These are phyloP conservation scores for Dicaeum eximium DNA, from an alignment of 2,113 vertebrate genomes.

Conservation along the genomic window DNA sequence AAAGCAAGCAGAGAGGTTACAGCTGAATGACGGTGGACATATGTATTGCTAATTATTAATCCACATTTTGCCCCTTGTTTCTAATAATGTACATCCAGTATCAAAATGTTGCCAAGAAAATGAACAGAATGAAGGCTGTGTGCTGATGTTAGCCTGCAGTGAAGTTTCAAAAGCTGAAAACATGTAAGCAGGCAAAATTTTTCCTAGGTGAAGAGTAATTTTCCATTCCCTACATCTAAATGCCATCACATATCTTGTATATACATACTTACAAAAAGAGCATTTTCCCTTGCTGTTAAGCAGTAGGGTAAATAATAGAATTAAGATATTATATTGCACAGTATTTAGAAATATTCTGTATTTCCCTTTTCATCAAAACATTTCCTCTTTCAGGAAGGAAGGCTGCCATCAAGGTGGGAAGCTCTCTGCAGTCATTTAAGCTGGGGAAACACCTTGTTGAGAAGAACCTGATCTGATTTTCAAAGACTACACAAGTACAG, in stretches of 20 bases:
- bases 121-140: neutral
- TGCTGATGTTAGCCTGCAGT: neutral
- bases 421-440: neutral
- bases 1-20: neutral
- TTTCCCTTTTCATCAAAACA: neutral
- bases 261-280: neutral
- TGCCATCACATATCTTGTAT: neutral
- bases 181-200: neutral
- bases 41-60: neutral
- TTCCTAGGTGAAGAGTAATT: neutral
- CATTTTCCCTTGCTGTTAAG: neutral
- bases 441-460: neutral
- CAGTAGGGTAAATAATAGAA: neutral
- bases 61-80: neutral
- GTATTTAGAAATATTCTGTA: neutral
- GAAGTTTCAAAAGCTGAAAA: neutral
- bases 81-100: neutral
- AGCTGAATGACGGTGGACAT: neutral
- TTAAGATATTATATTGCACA: neutral
- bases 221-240: neutral
- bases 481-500: neutral
- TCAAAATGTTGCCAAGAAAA: neutral
- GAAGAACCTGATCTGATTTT: neutral
- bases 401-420: neutral
- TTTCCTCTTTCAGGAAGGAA: neutral